phyloP scores from a whole-genome alignment of 2,888 invertebrate species.

The Salpingus planirostris region DNA sequence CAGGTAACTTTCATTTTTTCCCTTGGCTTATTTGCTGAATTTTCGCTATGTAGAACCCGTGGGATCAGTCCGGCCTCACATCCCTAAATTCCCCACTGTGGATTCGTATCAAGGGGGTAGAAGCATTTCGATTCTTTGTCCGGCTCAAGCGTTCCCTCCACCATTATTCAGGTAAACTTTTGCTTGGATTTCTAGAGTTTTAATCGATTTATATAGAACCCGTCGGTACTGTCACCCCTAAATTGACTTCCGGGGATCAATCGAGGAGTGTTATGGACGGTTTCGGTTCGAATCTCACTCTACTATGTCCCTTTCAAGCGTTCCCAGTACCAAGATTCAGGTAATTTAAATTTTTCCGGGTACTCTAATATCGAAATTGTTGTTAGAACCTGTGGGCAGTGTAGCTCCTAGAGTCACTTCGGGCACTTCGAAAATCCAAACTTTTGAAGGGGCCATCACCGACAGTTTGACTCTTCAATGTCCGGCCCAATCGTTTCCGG shows the following conservation, averaged over 20 bases:
- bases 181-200: background rate
- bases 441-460: slow-evolving; percentile 18
- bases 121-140: slow-evolving; percentile 48
- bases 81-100: slow-evolving; percentile 36
- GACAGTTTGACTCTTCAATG: slow-evolving; percentile 48
- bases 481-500: slow-evolving; percentile 57
- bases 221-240: slow-evolving; percentile 66
- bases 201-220: too few relatives aligned
- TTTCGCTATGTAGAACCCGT: slow-evolving; percentile 39
- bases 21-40: too few relatives aligned
- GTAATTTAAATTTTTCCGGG: slow-evolving; percentile 46
- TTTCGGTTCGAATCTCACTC: slow-evolving; percentile 41
- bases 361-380: slow-evolving; percentile 43
- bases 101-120: slow-evolving; percentile 25
- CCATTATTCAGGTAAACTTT: slow-evolving; percentile 40
- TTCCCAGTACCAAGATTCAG: slow-evolving; percentile 66
- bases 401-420: slow-evolving; percentile 44
- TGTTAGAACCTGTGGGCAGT: slow-evolving; percentile 49
- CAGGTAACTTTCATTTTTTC: slow-evolving; percentile 27
- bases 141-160: slow-evolving; percentile 59
- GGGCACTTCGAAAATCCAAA: slow-evolving; percentile 28
- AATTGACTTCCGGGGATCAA: slow-evolving; percentile 40
- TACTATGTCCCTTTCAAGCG: slow-evolving; percentile 58
- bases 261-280: slow-evolving; percentile 26
- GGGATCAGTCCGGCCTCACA: slow-evolving; percentile 41